Percentiles rank a stretch among this genome's conserved stretches.
Evolutionary conservation across 2,888 invertebrate species (phyloP).

Genomic region (Mamestra brassicae): DNA sequence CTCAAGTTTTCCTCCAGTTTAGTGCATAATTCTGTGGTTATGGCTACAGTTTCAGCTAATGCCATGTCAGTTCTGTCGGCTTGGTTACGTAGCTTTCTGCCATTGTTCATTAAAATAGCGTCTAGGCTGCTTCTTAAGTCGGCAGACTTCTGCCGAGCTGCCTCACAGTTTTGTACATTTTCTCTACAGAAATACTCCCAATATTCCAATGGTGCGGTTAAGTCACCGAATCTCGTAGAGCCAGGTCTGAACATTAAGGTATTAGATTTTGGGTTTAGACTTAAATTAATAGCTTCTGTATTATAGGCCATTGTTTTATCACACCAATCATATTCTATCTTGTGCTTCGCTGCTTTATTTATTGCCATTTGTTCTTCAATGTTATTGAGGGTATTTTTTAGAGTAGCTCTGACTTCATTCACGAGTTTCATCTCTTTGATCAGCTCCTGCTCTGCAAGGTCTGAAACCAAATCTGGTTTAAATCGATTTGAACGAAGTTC

Average conservation of each 20-base stretch:
- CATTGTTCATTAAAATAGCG: constrained; percentile 94
- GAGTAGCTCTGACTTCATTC: too few relatives aligned
- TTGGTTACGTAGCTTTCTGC: constrained; percentile 95
- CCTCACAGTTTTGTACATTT: constrained; percentile 94
- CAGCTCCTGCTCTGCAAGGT: too few relatives aligned
- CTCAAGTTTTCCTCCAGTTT: constrained; percentile 93
- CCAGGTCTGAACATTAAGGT: constrained; percentile 95
- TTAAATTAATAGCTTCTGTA: constrained; percentile 93
- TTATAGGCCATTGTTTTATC: constrained; percentile 92
- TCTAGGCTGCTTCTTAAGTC: constrained; percentile 93
- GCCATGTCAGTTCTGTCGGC: constrained; percentile 95
- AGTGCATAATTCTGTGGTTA: constrained; percentile 94
- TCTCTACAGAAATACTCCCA: constrained; percentile 96
- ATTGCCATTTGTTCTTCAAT: too few relatives aligned
- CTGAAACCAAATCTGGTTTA: too few relatives aligned
- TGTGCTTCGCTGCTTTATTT: too few relatives aligned
- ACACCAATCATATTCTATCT: too few relatives aligned
- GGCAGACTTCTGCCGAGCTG: constrained; percentile 94
- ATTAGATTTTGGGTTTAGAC: constrained; percentile 93
- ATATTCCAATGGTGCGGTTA: constrained; percentile 92
- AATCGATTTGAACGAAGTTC: too few relatives aligned
- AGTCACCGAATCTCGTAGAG: constrained; percentile 94
- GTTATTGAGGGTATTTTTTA: too few relatives aligned
- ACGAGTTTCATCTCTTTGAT: too few relatives aligned
- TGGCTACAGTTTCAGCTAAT: constrained; percentile 93